A percentile compares a stretch with the other conserved stretches of the same genome.
Conservation (phyloP, 2,113 vertebrate species). For the Lipotes vexillifer region DNA sequence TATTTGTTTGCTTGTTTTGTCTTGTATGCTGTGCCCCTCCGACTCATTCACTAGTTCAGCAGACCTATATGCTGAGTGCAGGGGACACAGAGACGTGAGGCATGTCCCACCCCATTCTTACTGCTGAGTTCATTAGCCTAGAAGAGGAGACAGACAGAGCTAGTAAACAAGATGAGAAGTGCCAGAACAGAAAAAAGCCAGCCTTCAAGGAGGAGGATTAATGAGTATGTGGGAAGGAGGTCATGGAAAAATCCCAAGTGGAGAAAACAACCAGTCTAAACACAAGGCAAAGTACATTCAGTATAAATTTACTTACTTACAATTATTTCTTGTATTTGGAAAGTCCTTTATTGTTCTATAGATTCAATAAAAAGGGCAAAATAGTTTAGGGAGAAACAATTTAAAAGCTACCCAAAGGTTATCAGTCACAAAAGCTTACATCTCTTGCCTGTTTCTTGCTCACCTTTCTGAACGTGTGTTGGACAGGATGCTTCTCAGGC, state of each 20-base stretch:
- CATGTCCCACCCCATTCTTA: background rate
- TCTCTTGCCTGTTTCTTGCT: background rate
- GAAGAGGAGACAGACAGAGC: background rate
- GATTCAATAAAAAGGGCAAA: background rate
- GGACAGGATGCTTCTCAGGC: background rate
- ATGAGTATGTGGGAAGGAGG: background rate
- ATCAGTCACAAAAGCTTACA: background rate
- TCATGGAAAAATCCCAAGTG: background rate
- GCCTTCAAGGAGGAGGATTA: background rate
- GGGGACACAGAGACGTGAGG: background rate
- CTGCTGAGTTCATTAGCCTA: background rate
- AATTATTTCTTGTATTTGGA: background rate
- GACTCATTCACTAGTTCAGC: background rate
- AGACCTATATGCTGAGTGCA: background rate
- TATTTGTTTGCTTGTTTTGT: background rate
- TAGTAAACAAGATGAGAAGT: background rate
- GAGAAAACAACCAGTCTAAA: background rate
- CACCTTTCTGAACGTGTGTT: background rate
- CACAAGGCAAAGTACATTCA: background rate
- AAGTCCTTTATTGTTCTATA: background rate
- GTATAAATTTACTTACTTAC: background rate
- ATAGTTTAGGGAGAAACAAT: background rate
- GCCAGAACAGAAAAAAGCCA: background rate
- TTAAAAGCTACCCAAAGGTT: background rate
- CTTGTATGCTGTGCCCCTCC: background rate